Evolutionary conservation across 2,888 invertebrate genomes (phyloP), one percentile per base, ranked within the genome.

Genomic region (Cylloceria caligata): DNA sequence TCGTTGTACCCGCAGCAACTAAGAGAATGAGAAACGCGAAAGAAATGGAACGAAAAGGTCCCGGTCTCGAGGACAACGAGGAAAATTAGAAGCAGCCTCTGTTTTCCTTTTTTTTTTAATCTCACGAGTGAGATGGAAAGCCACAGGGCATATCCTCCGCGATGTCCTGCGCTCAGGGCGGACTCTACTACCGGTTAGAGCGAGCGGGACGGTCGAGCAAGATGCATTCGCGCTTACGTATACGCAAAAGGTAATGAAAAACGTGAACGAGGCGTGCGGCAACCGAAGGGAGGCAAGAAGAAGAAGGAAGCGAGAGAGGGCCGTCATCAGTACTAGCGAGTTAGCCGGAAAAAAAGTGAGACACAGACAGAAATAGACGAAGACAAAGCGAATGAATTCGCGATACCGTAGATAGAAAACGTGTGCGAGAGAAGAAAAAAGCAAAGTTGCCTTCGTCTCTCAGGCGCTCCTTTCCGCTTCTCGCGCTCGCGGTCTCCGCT

Each of bases 391-490:
- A 68, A 74, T 55, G 55, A 69, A 65, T 71, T 75, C 49, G 60
- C 81, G 67, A 80, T 75, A 49, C 45, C 39, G 21, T 16, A 24
- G 69, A 75, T 55, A 55, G 80, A 21, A 57, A 34, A 42, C 49
- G 27, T 47, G 39, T 11, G 55, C 13, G 55, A 57, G 62, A 62
- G 74, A 62, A 49, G 57, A 62, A 52, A 42, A 34, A 62, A 57
- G 81, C 60, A 67, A 52, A 62, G 64, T 69, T 76, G 73, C 60
- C 68, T 47, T 75, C 76, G 57, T 74, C 80, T 64, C 68, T 80
- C 67, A 69, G 78, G 69, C 55, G 69, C 68, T 13, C 55, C 45
- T 47, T 49, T 68, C 30, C 36, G 62, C 30, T 73, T 62, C 55
- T 34, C 30, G 3, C 34, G 45, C 65, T 57, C 67, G 52, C 55